These are phyloP conservation scores for Anarsia innoxiella DNA, from an alignment of 2,888 invertebrate genomes.

Conservation along the genomic window DNA sequence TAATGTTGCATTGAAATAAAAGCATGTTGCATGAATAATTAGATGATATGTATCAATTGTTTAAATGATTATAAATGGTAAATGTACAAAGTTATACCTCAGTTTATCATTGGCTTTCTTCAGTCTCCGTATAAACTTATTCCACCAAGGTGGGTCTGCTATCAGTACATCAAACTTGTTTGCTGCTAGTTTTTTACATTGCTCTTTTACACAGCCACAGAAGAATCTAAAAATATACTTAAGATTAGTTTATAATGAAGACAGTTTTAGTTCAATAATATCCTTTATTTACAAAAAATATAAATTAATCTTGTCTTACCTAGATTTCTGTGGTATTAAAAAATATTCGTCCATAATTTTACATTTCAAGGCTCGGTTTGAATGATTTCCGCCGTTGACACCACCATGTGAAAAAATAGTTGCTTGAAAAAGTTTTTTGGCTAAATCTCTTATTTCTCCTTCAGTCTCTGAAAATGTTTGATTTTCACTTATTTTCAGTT, in stretches of 20 bases:
- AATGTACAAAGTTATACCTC: too few species aligned
- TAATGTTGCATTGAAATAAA: background rate
- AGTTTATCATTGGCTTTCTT: slow-evolving; percentile 76
- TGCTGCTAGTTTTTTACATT: slow-evolving; percentile 57
- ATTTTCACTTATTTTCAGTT: too few species aligned
- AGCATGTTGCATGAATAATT: too few species aligned
- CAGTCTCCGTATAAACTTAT: slow-evolving; percentile 92
- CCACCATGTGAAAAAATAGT: slow-evolving; percentile 39
- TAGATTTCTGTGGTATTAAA: slow-evolving; percentile 79
- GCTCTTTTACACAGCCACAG: slow-evolving; percentile 73
- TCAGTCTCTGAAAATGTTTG: too few species aligned
- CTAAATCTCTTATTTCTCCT: slow-evolving; percentile 39
- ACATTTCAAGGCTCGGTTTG: slow-evolving; percentile 63
- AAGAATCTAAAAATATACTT: slow-evolving; percentile 79
- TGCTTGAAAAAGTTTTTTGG: slow-evolving; percentile 41
- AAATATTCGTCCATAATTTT: slow-evolving; percentile 61
- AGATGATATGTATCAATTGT: too few species aligned
- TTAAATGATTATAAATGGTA: too few species aligned
- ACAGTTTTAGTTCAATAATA: too few species aligned
- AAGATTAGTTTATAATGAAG: too few species aligned
- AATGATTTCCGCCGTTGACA: slow-evolving; percentile 74
- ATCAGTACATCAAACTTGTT: slow-evolving; percentile 85
- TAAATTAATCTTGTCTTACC: slow-evolving; percentile 54
- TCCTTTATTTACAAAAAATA: background rate
- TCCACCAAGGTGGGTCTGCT: slow-evolving; percentile 97